Base-by-base conservation (phyloP, 2,888 invertebrate species). In the Drosophila cracens region DNA sequence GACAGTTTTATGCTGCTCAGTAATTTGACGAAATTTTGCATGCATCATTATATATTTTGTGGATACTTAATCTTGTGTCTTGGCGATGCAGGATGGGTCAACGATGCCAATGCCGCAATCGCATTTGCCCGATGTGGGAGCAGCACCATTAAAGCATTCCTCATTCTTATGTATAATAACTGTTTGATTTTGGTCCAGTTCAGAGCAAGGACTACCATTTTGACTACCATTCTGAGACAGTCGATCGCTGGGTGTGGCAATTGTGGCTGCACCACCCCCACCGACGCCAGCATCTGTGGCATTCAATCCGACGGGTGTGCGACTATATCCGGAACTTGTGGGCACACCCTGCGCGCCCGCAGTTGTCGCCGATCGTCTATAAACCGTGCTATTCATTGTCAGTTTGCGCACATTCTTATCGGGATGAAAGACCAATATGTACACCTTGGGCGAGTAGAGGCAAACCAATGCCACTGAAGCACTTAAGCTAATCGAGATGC, bases 401-500 rank as follows among this genome's bases (percentile, higher is more conserved):
- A 92, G 66, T 61, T 92, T 92, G 4, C 96, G 94, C 4, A 96
- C 95, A 90, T 97, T 97, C 91, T 97, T 97, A 92, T 96, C 96
- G 0, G 97, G 96, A 92, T 96, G 96, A 89, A 96, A 96, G 16
- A 97, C 93, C 18, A 96, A 96, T 77, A 97, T 95, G 93, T 97
- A 96, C 29, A 97, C 95, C 92, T 96, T 96, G 2, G 96, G 96
- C 0, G 95, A 95, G 92, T 96, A 96, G 46, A 96, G 94, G 86
- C 96, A 97, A 60, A 95, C 95, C 29, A 97, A 94, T 2, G 96
- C 95, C 11, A 96, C 96, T 0, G 96, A 95, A 53, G 96, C 96
- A 87, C 96, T 96, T 81, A 97, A 95, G 89, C 95, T 96, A 74
- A 96, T 94, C 89, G 96, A 96, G 95, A 96, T 96, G 89, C 96